Evolutionary conservation across 1,140 invertebrate genomes (phyloP).

Genomic region (Procambarus clarkii): DNA sequence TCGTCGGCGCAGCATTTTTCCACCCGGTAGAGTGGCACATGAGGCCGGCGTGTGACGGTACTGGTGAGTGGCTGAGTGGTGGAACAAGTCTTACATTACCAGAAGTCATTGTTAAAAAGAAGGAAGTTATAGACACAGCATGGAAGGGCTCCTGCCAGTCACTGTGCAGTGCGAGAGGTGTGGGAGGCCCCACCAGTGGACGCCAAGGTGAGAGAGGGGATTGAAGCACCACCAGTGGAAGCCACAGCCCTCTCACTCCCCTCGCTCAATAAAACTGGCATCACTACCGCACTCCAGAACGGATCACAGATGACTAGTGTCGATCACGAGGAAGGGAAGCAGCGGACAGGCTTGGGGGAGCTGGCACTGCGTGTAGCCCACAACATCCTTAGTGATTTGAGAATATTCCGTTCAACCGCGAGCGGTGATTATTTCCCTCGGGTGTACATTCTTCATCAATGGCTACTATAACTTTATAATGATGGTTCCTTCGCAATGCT

Average conservation of each 20-base stretch:
- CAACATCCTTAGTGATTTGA: neutral
- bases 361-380: neutral
- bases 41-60: neutral
- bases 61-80: neutral
- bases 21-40: conserved; percentile 59
- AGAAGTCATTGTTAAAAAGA: neutral
- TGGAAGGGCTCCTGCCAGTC: neutral
- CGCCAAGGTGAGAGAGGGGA: neutral
- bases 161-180: neutral
- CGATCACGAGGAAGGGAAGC: neutral
- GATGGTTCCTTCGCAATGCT: conserved; percentile 53
- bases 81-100: neutral
- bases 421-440: conserved; percentile 6
- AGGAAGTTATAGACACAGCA: neutral
- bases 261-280: neutral
- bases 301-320: neutral
- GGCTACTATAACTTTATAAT: conserved; percentile 31
- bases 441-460: neutral
- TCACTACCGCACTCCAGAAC: neutral
- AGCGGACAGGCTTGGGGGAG: neutral
- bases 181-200: neutral
- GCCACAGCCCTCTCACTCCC: neutral
- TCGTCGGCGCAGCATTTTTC: conserved; percentile 36
- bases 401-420: neutral
- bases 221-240: neutral